Percentiles rank a stretch among this genome's conserved stretches.
Conservation (phyloP, 1,140 invertebrate species). For the Achroia grisella region DNA sequence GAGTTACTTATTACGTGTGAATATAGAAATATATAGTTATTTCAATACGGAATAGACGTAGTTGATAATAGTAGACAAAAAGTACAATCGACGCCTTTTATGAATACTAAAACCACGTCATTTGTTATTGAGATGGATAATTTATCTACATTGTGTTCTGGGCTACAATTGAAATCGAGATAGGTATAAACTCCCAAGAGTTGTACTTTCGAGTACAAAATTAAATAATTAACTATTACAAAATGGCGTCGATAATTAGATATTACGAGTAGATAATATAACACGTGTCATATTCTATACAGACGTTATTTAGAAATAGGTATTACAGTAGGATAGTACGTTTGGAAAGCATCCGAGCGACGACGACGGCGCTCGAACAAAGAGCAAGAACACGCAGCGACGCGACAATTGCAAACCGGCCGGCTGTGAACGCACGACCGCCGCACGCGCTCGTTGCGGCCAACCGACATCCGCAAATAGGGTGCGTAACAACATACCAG, state of each 20-base stretch:
- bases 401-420: conserved; percentile 46
- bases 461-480: conserved; percentile 30
- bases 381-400: conserved; percentile 42
- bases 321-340: conserved; percentile 16
- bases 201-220: too few relatives aligned
- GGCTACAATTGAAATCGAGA: too few relatives aligned
- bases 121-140: too few relatives aligned
- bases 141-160: too few relatives aligned
- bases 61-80: too few relatives aligned
- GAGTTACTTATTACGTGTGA: too few relatives aligned
- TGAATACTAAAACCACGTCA: too few relatives aligned
- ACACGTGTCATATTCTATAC: conserved; percentile 26
- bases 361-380: conserved; percentile 36
- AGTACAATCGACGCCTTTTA: too few relatives aligned
- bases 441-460: conserved; percentile 24
- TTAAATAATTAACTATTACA: conserved; percentile 19
- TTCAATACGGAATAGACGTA: too few relatives aligned
- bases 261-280: conserved; percentile 23
- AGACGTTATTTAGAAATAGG: conserved; percentile 38
- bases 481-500: conserved; percentile 46
- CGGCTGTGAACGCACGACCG: conserved; percentile 22
- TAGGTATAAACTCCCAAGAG: too few relatives aligned
- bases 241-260: conserved; percentile 31
- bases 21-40: too few relatives aligned
- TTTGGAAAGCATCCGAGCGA: conserved; percentile 51